Base-by-base conservation (phyloP, 2,888 invertebrate genomes). In the Leptarthrus brevirostris region DNA sequence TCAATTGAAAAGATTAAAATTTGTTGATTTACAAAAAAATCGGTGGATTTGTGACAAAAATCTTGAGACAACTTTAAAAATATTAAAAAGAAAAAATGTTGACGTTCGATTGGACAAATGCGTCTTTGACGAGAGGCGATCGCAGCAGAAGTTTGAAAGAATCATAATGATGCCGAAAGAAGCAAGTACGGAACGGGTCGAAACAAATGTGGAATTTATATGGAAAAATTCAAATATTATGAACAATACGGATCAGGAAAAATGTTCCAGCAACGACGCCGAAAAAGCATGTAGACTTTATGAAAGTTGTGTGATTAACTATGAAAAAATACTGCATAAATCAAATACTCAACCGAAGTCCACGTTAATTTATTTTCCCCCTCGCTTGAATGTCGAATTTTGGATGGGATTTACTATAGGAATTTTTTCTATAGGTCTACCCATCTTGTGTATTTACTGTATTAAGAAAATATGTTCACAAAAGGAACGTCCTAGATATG, bases 41-140 rank as follows among this genome's bases (percentile, higher is more conserved):
- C 87, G 87, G 73, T 87, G 88, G 82, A 85, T 86, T 72, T 91
- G 91, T 79, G 87, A 87, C 78, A 81, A 82, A 0, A 83, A 86
- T 3, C 72, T 84, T 44, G 74, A 79, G 49, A 77, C 74, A 14
- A 79, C 83, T 16, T 70, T 83, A 8, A 78, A 80, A 5, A 74
- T 77, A 66, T 73, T 85, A 1, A 79, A 78, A 16, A 72, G 77
- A 12, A 79, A 78, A 14, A 80, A 79, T 1, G 78, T 84, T 3
- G 74, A 77, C 3, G 78, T 82, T 1, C 76, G 58, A 8, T 76
- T 82, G 34, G 78, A 77, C 49, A 74, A 80, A 30, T 84, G 84
- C 76, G n/a, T n/a, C n/a, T 36, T 78, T n/a, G 78, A 77, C 52
- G 71, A 76, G 5, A 72, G 3, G 12, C 14, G 14, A 52, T 4